These are phyloP conservation scores for Ranitomeya variabilis DNA, from an alignment of 2,113 vertebrate genomes.

Conservation along the genomic window DNA sequence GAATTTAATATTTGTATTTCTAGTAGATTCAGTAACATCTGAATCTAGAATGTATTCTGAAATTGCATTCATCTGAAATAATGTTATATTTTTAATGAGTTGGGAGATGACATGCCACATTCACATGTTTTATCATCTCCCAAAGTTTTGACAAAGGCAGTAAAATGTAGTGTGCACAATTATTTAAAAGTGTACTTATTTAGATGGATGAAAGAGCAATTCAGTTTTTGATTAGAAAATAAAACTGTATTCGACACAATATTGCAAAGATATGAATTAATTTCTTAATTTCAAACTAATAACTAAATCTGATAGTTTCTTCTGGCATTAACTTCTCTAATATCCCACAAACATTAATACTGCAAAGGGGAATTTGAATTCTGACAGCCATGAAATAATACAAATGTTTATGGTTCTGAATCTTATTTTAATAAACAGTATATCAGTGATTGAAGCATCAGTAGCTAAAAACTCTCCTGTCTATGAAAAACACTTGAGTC, in stretches of 20 bases:
- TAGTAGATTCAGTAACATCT: slow-evolving; percentile 11
- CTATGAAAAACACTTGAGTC: not conserved
- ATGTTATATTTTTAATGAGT: slow-evolving; percentile 39
- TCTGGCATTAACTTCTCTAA: slow-evolving; percentile 16
- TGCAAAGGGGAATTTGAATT: not conserved
- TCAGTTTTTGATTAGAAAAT: slow-evolving; percentile 21
- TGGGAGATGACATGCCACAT: slow-evolving; percentile 11
- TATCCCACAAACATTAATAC: slow-evolving; percentile 14
- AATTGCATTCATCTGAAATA: slow-evolving; percentile 26
- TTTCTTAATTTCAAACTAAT: slow-evolving; percentile 36
- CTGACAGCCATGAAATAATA: not conserved
- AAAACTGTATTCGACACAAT: slow-evolving; percentile 18
- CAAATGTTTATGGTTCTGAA: slow-evolving; percentile 20
- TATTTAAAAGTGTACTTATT: slow-evolving; percentile 20
- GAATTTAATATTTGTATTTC: not conserved
- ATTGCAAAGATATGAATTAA: not conserved
- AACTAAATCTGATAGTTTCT: slow-evolving; percentile 9
- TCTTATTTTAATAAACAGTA: slow-evolving; percentile 22
- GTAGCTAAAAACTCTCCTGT: not conserved
- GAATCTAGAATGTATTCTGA: not conserved
- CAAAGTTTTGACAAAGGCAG: slow-evolving; percentile 27
- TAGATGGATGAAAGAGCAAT: slow-evolving; percentile 5
- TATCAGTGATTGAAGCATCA: not conserved
- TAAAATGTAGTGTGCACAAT: slow-evolving; percentile 12
- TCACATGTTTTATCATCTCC: slow-evolving; percentile 3